A percentile compares a stretch with the other conserved stretches of the same genome.
These are phyloP conservation scores for Chrysolina americana DNA, from an alignment of 2,888 invertebrate species.

Conservation along the genomic window DNA sequence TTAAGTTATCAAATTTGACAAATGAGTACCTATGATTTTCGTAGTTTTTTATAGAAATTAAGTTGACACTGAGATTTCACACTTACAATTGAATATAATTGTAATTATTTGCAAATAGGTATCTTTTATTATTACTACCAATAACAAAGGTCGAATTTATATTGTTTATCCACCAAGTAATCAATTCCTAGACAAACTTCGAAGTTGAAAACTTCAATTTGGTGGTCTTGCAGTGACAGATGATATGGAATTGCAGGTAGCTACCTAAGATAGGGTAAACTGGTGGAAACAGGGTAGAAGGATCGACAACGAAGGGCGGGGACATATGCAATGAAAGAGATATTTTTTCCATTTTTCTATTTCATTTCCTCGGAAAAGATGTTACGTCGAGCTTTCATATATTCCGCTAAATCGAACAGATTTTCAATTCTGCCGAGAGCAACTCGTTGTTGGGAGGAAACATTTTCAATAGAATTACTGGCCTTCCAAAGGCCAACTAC, in stretches of 20 bases:
- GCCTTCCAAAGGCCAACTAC: neutral
- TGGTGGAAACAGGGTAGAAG: slow-evolving; percentile 56
- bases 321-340: slow-evolving; percentile 54
- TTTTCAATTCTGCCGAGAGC: slow-evolving; percentile 63
- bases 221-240: slow-evolving; percentile 26
- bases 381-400: slow-evolving; percentile 61
- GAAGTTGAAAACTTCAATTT: slow-evolving; percentile 31
- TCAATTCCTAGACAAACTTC: neutral
- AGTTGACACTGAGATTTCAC: too few species aligned
- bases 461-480: neutral
- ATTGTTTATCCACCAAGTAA: neutral
- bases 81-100: too few species aligned
- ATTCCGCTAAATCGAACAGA: slow-evolving; percentile 60
- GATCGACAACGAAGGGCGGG: slow-evolving; percentile 60
- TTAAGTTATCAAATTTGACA: too few species aligned
- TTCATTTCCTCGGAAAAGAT: slow-evolving; percentile 57
- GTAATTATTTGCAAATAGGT: too few species aligned
- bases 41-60: too few species aligned
- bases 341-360: slow-evolving; percentile 34
- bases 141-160: neutral
- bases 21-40: too few species aligned
- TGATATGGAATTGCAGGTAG: slow-evolving; percentile 53
- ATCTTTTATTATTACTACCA: neutral
- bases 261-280: neutral
- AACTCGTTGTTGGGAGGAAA: slow-evolving; percentile 43